Percentiles rank a stretch among this genome's conserved stretches.
phyloP scores from a whole-genome alignment of 2,113 vertebrate species.

The Sceloporus tristichus region DNA sequence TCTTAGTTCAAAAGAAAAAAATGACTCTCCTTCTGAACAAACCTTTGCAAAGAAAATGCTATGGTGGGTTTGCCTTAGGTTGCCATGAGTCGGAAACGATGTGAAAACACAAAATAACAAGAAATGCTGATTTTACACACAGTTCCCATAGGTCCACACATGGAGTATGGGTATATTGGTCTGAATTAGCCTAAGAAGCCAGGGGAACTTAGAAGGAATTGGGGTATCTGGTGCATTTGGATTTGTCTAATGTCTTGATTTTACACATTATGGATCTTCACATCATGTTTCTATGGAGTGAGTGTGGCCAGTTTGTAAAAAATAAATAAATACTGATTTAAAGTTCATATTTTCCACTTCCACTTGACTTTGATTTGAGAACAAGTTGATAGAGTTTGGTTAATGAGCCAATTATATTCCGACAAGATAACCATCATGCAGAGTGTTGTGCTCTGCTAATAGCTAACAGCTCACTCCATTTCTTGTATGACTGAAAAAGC shows the following conservation, averaged over 20 bases:
- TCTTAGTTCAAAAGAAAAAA: too few species aligned
- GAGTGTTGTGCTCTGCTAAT: slow-evolving; percentile 48
- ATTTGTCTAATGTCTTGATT: neutral
- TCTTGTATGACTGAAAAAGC: slow-evolving; percentile 15
- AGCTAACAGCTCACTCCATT: slow-evolving; percentile 10
- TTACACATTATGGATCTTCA: neutral
- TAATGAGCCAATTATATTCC: slow-evolving; percentile 64
- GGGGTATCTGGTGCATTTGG: fast-evolving
- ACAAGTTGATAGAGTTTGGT: slow-evolving; percentile 58
- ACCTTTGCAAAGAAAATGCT: too few species aligned
- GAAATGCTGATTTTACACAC: neutral
- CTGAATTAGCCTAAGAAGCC: too few species aligned
- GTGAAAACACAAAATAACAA: too few species aligned
- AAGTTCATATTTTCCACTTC: neutral
- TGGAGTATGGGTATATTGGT: too few species aligned
- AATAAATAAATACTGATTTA: slow-evolving; percentile 32
- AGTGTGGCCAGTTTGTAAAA: neutral
- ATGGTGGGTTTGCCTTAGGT: too few species aligned
- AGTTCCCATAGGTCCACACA: neutral
- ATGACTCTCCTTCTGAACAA: too few species aligned
- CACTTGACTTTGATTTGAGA: slow-evolving; percentile 48
- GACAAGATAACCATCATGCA: slow-evolving; percentile 51
- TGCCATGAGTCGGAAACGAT: too few species aligned
- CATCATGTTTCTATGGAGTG: neutral
- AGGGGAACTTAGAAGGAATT: neutral